Conservation (phyloP, 2,888 invertebrate species). For the Amphipyra tragopoginis region DNA sequence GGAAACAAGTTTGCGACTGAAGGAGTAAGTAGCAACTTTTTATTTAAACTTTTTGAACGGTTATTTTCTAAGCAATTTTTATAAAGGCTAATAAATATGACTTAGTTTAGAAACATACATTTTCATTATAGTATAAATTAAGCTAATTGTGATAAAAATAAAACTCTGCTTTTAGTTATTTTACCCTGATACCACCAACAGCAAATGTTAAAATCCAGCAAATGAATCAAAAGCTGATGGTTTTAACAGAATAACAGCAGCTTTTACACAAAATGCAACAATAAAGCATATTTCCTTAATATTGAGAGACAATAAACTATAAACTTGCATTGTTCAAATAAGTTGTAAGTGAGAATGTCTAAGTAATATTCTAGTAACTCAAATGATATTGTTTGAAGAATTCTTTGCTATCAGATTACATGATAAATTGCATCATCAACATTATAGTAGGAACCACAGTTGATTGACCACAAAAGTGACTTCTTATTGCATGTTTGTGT, state of each 20-base stretch:
- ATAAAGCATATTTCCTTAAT: no score
- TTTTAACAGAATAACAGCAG: neutral
- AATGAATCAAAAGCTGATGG: constrained; percentile 6
- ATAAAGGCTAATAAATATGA: neutral
- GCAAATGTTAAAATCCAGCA: neutral
- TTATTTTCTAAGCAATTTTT: constrained; percentile 30
- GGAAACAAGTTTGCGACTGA: constrained; percentile 28
- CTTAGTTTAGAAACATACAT: neutral
- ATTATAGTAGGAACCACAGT: constrained; percentile 18
- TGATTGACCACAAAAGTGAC: constrained; percentile 19
- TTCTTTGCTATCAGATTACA: constrained; percentile 23
- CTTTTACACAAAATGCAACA: neutral
- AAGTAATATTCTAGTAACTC: no score
- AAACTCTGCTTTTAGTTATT: constrained; percentile 18
- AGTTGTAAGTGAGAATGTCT: neutral
- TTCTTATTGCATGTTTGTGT: constrained; percentile 16
- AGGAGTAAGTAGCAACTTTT: constrained; percentile 51
- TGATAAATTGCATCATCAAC: constrained; percentile 27
- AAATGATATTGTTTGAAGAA: neutral
- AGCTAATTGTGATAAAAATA: constrained; percentile 26
- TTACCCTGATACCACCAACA: neutral
- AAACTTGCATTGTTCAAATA: neutral
- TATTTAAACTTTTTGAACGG: constrained; percentile 43
- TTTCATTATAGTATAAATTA: neutral
- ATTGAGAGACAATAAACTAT: neutral